phyloP scores from a whole-genome alignment of 2,888 invertebrate species.

The Invenusta paracnida region DNA sequence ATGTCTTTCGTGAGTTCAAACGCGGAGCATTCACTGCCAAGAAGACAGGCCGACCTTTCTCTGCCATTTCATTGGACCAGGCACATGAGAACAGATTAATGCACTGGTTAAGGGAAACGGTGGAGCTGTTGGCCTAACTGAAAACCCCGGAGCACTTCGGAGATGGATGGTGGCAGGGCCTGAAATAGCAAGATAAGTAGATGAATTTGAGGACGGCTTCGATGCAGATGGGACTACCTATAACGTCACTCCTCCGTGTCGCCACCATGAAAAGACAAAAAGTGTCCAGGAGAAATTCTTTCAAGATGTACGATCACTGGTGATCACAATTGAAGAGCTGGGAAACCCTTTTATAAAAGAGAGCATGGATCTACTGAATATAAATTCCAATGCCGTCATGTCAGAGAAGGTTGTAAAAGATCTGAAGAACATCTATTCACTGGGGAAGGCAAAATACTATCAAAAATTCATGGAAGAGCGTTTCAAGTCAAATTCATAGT shows the following conservation, averaged over 20 bases:
- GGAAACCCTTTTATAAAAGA: conserved; percentile 45
- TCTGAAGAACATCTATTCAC: background rate
- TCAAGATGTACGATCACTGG: conserved; percentile 35
- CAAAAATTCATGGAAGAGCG: conserved; percentile 37
- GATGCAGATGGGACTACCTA: conserved; percentile 13
- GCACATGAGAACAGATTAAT: conserved; percentile 47
- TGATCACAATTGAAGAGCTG: conserved; percentile 41
- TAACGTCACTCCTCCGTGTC: background rate
- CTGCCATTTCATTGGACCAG: conserved; percentile 46
- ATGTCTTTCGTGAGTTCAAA: conserved; percentile 26
- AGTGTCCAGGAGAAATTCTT: conserved; percentile 43
- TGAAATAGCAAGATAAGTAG: conserved; percentile 42
- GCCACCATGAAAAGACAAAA: conserved; percentile 44
- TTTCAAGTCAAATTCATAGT: conserved; percentile 13
- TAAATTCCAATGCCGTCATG: conserved; percentile 41
- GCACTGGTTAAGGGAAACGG: conserved; percentile 45
- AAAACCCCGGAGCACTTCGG: conserved; percentile 42
- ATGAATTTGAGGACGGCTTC: conserved; percentile 40
- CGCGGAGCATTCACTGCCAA: conserved; percentile 39
- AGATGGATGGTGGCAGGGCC: conserved; percentile 46
- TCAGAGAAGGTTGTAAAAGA: conserved; percentile 35
- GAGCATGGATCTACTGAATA: conserved; percentile 39
- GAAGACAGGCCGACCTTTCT: conserved; percentile 42
- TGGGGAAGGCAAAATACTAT: conserved; percentile 36
- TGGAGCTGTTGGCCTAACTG: conserved; percentile 45